phyloP scores from a whole-genome alignment of 2,888 invertebrate species.

The Neoaliturus tenellus region DNA sequence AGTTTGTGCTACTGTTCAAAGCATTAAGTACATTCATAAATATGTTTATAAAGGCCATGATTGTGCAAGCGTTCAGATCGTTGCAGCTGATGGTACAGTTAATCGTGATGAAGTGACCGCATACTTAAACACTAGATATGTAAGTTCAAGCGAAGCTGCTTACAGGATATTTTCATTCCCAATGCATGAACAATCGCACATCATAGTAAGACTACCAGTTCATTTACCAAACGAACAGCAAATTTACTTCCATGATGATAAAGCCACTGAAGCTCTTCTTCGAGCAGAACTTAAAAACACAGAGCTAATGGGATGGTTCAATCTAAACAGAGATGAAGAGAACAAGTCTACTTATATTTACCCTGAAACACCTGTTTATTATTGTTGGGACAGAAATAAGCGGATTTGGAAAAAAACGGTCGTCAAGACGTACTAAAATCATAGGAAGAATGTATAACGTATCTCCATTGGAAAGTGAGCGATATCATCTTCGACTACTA shows the following conservation, averaged over 20 bases:
- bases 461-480: conserved; percentile 34
- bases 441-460: conserved; percentile 58
- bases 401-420: background rate
- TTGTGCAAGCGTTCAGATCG: background rate
- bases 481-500: conserved; percentile 53
- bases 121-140: conserved; percentile 65
- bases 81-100: background rate
- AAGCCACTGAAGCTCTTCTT: conserved; percentile 31
- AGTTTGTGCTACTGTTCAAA: conserved; percentile 29
- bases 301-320: conserved; percentile 37
- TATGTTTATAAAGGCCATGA: conserved; percentile 39
- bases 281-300: conserved; percentile 29
- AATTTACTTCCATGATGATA: conserved; percentile 43
- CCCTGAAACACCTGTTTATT: conserved; percentile 45
- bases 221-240: conserved; percentile 68
- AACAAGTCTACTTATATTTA: conserved; percentile 55
- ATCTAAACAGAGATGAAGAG: conserved; percentile 16
- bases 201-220: conserved; percentile 68
- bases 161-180: conserved; percentile 69
- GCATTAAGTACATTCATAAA: conserved; percentile 30
- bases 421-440: background rate
- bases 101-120: conserved; percentile 27
- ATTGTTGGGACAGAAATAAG: conserved; percentile 33
- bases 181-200: conserved; percentile 67
- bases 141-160: conserved; percentile 69